Conservation (phyloP, 2,113 vertebrate genomes). For the Oreochromis spilurus region DNA sequence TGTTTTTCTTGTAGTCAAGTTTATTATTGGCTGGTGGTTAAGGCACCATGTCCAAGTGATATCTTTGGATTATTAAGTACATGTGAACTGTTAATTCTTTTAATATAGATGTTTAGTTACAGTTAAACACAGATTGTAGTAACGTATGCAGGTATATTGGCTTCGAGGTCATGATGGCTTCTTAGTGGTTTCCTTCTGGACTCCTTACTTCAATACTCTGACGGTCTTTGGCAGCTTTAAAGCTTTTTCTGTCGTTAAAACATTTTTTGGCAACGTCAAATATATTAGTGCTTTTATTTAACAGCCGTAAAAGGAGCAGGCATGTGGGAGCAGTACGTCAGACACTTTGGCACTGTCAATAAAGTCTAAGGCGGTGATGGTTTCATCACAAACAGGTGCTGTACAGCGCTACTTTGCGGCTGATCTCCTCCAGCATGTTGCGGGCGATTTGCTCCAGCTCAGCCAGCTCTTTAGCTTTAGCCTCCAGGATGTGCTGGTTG, state of each 20-base stretch:
- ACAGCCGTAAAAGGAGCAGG: neutral
- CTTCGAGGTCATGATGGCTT: constrained; percentile 45
- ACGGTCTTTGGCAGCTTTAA: constrained; percentile 1
- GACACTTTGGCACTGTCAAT: neutral
- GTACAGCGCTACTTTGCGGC: constrained; percentile 85
- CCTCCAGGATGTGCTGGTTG: constrained; percentile 84
- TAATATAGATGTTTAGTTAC: neutral
- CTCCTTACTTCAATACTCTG: neutral
- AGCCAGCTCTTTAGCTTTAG: constrained; percentile 80
- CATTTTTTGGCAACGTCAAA: neutral
- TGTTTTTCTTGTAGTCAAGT: neutral
- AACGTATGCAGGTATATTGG: neutral
- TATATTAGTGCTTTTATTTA: neutral
- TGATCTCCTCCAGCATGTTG: constrained; percentile 83
- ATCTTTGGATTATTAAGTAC: neutral
- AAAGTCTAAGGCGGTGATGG: neutral
- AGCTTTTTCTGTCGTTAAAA: neutral
- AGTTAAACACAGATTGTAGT: constrained; percentile 5
- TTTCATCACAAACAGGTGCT: constrained; percentile 80
- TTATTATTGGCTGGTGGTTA: neutral
- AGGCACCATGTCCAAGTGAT: neutral
- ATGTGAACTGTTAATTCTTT: neutral
- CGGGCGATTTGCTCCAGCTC: constrained; percentile 79
- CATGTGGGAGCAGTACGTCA: neutral
- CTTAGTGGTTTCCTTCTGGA: constrained; percentile 31